These are phyloP conservation scores for Rhizomys pruinosus DNA, from an alignment of 2,113 vertebrate genomes.

Conservation along the genomic window DNA sequence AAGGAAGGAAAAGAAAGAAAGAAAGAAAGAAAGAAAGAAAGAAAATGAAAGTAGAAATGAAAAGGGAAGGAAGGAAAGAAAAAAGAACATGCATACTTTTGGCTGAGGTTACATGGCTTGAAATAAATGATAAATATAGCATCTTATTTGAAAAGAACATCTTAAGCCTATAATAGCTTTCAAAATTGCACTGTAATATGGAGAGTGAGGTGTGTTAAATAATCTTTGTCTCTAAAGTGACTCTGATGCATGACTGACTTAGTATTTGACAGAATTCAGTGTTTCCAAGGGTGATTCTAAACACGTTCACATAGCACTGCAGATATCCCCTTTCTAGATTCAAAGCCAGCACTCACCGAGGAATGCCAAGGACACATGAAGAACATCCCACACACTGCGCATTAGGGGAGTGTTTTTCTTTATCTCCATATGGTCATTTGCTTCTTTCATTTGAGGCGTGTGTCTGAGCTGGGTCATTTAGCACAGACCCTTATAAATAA, in stretches of 20 bases:
- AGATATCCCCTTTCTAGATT: constrained; percentile 32
- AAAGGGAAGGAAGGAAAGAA: background rate
- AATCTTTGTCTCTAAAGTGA: constrained; percentile 36
- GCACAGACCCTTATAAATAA: constrained; percentile 22
- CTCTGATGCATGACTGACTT: constrained; percentile 48
- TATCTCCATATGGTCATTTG: background rate
- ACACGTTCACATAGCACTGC: constrained; percentile 35
- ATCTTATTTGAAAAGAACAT: constrained; percentile 43
- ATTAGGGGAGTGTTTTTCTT: constrained; percentile 5
- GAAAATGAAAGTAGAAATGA: background rate
- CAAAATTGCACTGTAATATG: background rate
- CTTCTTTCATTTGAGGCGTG: constrained; percentile 17
- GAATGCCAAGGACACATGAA: constrained; percentile 55
- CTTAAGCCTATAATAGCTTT: constrained; percentile 23
- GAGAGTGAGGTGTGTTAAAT: background rate
- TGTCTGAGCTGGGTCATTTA: constrained; percentile 15
- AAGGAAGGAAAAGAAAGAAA: too few relatives aligned
- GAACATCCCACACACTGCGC: background rate
- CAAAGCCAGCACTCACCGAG: constrained; percentile 19
- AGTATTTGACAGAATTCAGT: constrained; percentile 34
- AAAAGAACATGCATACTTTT: background rate
- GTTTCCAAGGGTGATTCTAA: constrained; percentile 58
- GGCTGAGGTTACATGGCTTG: background rate
- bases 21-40: background rate
- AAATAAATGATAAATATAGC: constrained; percentile 27